Conservation (phyloP, 1,140 invertebrate species). For the Zeugodacus cucurbitae region DNA sequence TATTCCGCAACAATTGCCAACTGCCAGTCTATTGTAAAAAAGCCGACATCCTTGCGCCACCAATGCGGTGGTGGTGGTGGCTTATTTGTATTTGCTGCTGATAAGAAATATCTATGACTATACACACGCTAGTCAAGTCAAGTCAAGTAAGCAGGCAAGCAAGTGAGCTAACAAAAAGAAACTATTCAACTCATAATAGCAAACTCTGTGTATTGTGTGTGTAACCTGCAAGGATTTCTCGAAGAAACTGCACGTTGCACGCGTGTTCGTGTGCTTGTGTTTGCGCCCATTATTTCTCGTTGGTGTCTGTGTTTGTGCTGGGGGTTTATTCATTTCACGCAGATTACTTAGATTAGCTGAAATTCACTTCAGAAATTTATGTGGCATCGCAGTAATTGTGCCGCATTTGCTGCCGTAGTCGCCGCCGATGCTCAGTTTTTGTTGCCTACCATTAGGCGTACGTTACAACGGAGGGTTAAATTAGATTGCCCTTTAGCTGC, state of each 20-base stretch:
- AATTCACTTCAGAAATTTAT: constrained; percentile 43
- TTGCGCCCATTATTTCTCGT: background rate
- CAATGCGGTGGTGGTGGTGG: background rate
- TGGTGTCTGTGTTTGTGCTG: background rate
- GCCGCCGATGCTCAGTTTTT: background rate
- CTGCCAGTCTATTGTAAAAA: background rate
- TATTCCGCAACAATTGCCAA: constrained; percentile 3
- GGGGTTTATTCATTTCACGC: constrained; percentile 60
- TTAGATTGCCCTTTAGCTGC: background rate
- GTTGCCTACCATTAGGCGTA: constrained; percentile 44
- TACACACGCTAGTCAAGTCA: background rate
- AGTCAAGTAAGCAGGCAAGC: too few species aligned
- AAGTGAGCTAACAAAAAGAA: background rate
- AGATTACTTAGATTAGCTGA: constrained; percentile 62
- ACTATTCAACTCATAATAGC: background rate
- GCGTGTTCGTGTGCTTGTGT: background rate
- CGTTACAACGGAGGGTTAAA: background rate
- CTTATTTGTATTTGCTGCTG: constrained; percentile 12
- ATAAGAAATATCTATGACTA: background rate
- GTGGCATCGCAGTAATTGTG: constrained; percentile 31
- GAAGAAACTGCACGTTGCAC: background rate
- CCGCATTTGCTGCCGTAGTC: background rate
- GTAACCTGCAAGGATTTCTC: constrained; percentile 5
- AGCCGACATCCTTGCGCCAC: background rate
- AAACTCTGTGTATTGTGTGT: background rate